phyloP scores from a whole-genome alignment of 2,888 invertebrate genomes.

The Mechanitis mazaeus region DNA sequence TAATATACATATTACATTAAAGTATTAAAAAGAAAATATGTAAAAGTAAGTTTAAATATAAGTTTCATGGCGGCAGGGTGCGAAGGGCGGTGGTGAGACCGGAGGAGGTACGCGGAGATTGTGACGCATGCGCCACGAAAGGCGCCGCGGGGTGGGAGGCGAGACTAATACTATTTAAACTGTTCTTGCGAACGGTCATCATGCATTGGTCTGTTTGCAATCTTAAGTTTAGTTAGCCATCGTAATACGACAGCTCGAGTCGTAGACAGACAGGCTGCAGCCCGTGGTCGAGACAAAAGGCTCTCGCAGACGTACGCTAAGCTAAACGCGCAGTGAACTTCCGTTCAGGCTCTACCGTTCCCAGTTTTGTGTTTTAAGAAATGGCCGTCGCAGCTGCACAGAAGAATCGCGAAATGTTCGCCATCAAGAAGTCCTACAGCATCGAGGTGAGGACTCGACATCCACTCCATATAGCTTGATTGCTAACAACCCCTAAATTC shows the following conservation, averaged over 20 bases:
- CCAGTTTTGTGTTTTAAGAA: constrained; percentile 72
- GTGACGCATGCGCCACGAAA: constrained; percentile 80
- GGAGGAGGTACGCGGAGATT: constrained; percentile 32
- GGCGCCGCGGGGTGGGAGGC: constrained; percentile 75
- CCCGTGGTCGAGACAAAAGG: constrained; percentile 79
- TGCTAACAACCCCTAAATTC: constrained; percentile 11
- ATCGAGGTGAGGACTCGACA: constrained; percentile 87
- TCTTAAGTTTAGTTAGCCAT: constrained; percentile 79
- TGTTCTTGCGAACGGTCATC: constrained; percentile 79
- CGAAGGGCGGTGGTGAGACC: constrained; percentile 18
- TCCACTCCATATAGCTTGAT: constrained; percentile 12
- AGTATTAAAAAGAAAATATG: not conserved
- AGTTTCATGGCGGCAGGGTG: constrained; percentile 12
- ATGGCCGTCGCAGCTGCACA: constrained; percentile 95
- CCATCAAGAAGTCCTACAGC: constrained; percentile 97
- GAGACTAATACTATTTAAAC: constrained; percentile 79
- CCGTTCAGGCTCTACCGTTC: constrained; percentile 70
- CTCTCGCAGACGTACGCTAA: constrained; percentile 74
- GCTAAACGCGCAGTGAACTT: constrained; percentile 74
- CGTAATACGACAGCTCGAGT: constrained; percentile 75
- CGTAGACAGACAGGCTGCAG: constrained; percentile 76
- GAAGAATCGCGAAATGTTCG: constrained; percentile 97
- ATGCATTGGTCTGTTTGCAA: constrained; percentile 84
- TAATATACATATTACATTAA: not conserved
- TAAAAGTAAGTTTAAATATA: constrained; percentile 10